phyloP scores from a whole-genome alignment of 37 sponge, comb jelly and placozoan genomes.

The Chondrosia reniformis region DNA sequence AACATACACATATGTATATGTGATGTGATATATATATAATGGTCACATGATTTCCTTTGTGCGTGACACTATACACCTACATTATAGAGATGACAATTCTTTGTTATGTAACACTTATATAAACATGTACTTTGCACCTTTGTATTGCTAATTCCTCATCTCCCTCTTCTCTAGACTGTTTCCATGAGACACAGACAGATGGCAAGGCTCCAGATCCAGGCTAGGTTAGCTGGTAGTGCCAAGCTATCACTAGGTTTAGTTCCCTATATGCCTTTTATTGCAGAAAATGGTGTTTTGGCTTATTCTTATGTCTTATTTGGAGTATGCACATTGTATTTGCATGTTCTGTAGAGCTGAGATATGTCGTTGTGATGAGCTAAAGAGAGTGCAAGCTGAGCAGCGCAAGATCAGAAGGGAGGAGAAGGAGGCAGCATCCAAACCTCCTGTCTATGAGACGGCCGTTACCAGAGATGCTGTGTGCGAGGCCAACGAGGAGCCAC shows the following conservation, averaged over 20 bases:
- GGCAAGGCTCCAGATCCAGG: too few species aligned
- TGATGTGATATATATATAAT: too few species aligned
- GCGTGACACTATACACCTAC: too few species aligned
- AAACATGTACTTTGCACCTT: too few species aligned
- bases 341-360: background rate
- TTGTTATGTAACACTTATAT: too few species aligned
- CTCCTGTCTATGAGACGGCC: slow-evolving; percentile 13
- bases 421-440: background rate
- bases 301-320: background rate
- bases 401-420: background rate
- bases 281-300: background rate
- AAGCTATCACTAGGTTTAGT: too few species aligned
- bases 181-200: too few species aligned
- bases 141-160: too few species aligned
- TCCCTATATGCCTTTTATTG: too few species aligned
- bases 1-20: too few species aligned
- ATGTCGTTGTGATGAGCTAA: background rate
- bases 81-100: too few species aligned
- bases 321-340: background rate
- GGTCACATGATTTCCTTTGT: background rate
- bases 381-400: background rate
- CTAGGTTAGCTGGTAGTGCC: background rate
- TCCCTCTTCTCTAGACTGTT: too few species aligned
- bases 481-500: background rate
- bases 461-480: background rate